Evolutionary conservation across 2,113 vertebrate species (phyloP).

Genomic region (Heloderma charlesbogerti): DNA sequence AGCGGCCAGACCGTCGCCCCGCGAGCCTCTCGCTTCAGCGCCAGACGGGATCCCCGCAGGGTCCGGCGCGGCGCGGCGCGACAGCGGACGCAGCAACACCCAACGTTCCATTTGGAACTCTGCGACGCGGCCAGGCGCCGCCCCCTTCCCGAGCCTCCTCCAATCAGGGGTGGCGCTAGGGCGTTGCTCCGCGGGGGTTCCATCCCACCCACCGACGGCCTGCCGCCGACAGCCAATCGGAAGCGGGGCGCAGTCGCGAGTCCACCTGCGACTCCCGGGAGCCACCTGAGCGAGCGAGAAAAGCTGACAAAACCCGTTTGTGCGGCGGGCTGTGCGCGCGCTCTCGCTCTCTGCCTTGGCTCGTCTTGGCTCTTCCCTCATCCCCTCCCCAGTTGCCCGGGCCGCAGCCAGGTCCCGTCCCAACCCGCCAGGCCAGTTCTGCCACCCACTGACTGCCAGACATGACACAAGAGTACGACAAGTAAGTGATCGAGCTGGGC

Average conservation of each 20-base stretch:
- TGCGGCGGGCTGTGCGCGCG: constrained; percentile 79
- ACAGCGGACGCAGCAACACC: not conserved
- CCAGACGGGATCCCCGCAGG: not conserved
- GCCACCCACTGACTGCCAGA: constrained; percentile 80
- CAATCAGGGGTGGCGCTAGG: constrained; percentile 23
- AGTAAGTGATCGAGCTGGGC: constrained; percentile 83
- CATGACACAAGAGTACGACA: constrained; percentile 99
- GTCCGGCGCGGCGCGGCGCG: not conserved
- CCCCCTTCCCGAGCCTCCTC: not conserved
- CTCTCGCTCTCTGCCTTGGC: constrained; percentile 40
- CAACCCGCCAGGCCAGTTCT: constrained; percentile 98
- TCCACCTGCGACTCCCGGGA: constrained; percentile 69
- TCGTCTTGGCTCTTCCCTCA: not conserved
- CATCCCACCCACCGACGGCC: constrained; percentile 60
- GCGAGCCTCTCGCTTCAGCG: not conserved
- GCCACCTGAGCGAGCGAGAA: constrained; percentile 91
- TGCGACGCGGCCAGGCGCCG: not conserved
- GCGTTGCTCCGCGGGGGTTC: not conserved
- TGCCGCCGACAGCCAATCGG: constrained; percentile 30
- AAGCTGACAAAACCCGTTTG: constrained; percentile 95
- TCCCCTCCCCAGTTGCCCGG: constrained; percentile 68
- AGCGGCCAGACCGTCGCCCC: not conserved
- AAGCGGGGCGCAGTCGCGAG: not conserved
- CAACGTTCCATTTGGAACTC: not conserved
- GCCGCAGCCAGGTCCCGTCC: constrained; percentile 90